These are phyloP conservation scores for Rhagium mordax DNA, from an alignment of 2,888 invertebrate species.

Conservation along the genomic window DNA sequence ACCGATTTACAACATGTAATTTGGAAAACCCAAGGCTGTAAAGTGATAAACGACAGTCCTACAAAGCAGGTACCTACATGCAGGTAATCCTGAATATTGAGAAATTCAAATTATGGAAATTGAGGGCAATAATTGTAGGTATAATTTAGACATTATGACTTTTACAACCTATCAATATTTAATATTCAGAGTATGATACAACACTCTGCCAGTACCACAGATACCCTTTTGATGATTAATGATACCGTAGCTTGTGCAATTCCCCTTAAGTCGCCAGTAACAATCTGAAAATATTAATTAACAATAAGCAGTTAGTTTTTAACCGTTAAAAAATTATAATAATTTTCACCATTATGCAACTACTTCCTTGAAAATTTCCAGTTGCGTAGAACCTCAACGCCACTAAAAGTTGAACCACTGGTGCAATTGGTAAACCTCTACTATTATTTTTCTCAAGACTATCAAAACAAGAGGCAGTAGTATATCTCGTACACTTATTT, in stretches of 20 bases:
- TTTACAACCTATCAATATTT: constrained; percentile 36
- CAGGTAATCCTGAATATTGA: too few relatives aligned
- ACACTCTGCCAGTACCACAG: background rate
- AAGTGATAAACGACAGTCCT: too few relatives aligned
- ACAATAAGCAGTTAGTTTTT: background rate
- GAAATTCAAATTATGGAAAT: too few relatives aligned
- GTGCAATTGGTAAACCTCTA: constrained; percentile 38
- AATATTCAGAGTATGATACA: background rate
- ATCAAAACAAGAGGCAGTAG: constrained; percentile 25
- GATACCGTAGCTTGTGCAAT: constrained; percentile 28
- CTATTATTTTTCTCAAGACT: constrained; percentile 14
- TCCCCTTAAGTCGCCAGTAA: constrained; percentile 40
- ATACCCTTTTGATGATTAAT: constrained; percentile 28
- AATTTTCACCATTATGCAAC: background rate
- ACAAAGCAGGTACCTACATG: too few relatives aligned
- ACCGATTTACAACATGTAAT: too few relatives aligned
- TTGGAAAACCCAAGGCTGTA: too few relatives aligned
- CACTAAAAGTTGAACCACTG: constrained; percentile 29
- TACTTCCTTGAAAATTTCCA: constrained; percentile 36
- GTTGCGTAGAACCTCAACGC: constrained; percentile 37
- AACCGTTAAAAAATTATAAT: too few relatives aligned
- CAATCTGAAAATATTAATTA: constrained; percentile 28
- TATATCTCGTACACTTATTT: constrained; percentile 28
- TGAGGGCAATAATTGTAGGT: too few relatives aligned
- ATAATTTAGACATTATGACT: constrained; percentile 26